Conservation (phyloP, 2,797 vertebrate species). For the Microtus agrestis region DNA sequence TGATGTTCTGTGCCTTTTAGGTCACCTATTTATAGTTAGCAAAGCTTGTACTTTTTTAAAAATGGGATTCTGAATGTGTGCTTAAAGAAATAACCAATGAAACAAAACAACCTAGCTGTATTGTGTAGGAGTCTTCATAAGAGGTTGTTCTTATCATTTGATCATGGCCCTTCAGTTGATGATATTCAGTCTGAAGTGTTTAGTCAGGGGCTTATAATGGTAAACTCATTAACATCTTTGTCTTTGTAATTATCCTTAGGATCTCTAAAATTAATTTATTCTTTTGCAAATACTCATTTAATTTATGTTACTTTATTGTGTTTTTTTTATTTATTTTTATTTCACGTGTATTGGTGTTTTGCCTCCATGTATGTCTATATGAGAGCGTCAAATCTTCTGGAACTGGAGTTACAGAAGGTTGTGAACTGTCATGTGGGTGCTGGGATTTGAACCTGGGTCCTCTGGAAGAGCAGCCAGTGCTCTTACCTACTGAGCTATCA, state of each 20-base stretch:
- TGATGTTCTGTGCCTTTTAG: not conserved
- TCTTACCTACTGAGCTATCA: too few relatives aligned
- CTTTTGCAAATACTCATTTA: slow-evolving; percentile 27
- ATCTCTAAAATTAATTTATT: slow-evolving; percentile 20
- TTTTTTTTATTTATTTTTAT: too few relatives aligned
- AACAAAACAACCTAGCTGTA: not conserved
- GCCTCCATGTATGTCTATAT: too few relatives aligned
- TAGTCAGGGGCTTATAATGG: not conserved
- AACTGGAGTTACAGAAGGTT: too few relatives aligned
- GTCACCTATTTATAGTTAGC: not conserved
- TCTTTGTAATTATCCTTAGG: slow-evolving; percentile 39
- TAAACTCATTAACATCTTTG: slow-evolving; percentile 22
- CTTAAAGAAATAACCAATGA: not conserved
- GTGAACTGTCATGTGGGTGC: too few relatives aligned
- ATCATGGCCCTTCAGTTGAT: not conserved
- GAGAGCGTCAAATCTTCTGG: too few relatives aligned
- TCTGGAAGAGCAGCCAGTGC: too few relatives aligned
- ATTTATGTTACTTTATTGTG: not conserved
- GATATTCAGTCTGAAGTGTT: not conserved
- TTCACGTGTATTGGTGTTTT: too few relatives aligned
- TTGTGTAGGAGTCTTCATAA: not conserved
- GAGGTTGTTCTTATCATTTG: not conserved
- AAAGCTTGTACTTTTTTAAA: not conserved
- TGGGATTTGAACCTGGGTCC: too few relatives aligned
- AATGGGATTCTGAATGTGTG: slow-evolving; percentile 33